Conservation (phyloP, 1,140 invertebrate genomes). For the Lutraria rhynchaena region DNA sequence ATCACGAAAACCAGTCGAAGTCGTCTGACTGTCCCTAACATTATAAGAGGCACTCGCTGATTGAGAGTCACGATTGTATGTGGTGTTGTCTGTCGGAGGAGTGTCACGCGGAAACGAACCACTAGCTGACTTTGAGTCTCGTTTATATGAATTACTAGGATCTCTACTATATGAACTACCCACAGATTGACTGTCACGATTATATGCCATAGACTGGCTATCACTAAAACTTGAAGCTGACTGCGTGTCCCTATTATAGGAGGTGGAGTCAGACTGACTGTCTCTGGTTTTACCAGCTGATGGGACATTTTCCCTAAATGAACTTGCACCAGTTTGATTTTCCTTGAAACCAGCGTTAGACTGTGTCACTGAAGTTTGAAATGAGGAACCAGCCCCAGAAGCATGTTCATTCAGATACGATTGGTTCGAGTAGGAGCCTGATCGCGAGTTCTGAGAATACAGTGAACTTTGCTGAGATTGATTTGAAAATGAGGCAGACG, state of each 20-base stretch:
- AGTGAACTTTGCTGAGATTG: slow-evolving; percentile 45
- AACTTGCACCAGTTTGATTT: slow-evolving; percentile 57
- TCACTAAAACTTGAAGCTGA: slow-evolving; percentile 68
- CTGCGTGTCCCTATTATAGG: slow-evolving; percentile 49
- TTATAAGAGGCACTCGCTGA: slow-evolving; percentile 66
- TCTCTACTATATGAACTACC: slow-evolving; percentile 55
- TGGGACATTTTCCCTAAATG: slow-evolving; percentile 50
- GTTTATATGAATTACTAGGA: slow-evolving; percentile 63
- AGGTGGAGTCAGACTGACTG: slow-evolving; percentile 16
- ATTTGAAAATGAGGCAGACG: slow-evolving; percentile 45
- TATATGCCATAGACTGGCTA: slow-evolving; percentile 60
- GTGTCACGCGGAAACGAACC: slow-evolving; percentile 44
- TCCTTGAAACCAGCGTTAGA: slow-evolving; percentile 52
- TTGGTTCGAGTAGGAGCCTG: slow-evolving; percentile 44
- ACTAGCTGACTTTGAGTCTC: slow-evolving; percentile 64
- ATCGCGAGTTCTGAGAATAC: slow-evolving; percentile 48
- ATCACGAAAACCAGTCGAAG: slow-evolving; percentile 60
- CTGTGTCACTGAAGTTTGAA: slow-evolving; percentile 52
- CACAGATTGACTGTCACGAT: slow-evolving; percentile 65
- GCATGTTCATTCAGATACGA: slow-evolving; percentile 44
- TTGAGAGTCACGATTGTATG: slow-evolving; percentile 58
- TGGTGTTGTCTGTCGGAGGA: slow-evolving; percentile 6
- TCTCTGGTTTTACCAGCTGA: slow-evolving; percentile 51
- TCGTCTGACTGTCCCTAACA: slow-evolving; percentile 36
- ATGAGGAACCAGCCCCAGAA: slow-evolving; percentile 47